These are phyloP conservation scores for Tridacna crocea DNA, from an alignment of 2,888 invertebrate species.

Conservation along the genomic window DNA sequence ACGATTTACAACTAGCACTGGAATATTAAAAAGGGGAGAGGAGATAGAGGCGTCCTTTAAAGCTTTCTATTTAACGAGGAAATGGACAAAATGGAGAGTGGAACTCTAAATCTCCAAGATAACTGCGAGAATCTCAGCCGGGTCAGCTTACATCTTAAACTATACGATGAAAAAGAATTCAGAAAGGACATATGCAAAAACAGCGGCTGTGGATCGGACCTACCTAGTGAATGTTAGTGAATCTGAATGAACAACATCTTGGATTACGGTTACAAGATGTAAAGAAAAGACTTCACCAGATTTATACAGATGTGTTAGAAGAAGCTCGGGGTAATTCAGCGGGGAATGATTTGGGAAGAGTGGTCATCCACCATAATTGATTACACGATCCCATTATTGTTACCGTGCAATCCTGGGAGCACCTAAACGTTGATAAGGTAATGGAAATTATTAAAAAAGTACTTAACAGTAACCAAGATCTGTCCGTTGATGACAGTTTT, in stretches of 20 bases:
- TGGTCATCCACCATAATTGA: conserved; percentile 40
- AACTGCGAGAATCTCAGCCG: too few relatives aligned
- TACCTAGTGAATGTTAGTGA: neutral
- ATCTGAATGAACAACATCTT: too few relatives aligned
- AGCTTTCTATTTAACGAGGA: too few relatives aligned
- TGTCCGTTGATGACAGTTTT: conserved; percentile 42
- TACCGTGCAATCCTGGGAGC: conserved; percentile 49
- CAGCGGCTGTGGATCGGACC: too few relatives aligned
- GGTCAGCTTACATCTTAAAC: too few relatives aligned
- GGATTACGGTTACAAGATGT: conserved; percentile 38
- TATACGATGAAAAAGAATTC: too few relatives aligned
- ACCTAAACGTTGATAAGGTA: conserved; percentile 22
- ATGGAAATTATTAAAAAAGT: conserved; percentile 45
- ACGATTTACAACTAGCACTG: too few relatives aligned
- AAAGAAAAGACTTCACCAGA: conserved; percentile 21
- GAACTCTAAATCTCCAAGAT: too few relatives aligned
- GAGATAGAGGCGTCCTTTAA: too few relatives aligned
- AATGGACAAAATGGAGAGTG: too few relatives aligned
- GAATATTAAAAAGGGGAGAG: too few relatives aligned
- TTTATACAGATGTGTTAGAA: conserved; percentile 39
- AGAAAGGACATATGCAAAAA: too few relatives aligned
- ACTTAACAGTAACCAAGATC: conserved; percentile 50
- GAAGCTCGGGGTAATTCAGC: conserved; percentile 25
- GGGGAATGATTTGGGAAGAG: conserved; percentile 38
- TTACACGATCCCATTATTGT: conserved; percentile 49